Evolutionary conservation across 2,113 vertebrate genomes (phyloP).

Genomic region (Setophaga petechia): DNA sequence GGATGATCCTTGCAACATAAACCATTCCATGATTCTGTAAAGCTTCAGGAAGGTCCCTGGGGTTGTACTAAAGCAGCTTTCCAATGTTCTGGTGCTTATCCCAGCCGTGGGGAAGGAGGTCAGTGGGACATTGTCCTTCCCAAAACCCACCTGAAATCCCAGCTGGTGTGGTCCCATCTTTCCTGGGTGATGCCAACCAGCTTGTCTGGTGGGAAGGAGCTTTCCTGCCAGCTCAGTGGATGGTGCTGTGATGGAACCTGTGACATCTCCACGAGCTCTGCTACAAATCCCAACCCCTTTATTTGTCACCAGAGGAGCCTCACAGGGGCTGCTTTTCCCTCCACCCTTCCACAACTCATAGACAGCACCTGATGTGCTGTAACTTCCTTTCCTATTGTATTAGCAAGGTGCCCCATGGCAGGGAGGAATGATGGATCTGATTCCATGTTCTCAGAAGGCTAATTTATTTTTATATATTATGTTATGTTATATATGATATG

Average conservation of each 20-base stretch:
- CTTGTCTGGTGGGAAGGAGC: not conserved
- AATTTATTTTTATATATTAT: too few species aligned
- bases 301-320: not conserved
- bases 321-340: not conserved
- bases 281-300: not conserved
- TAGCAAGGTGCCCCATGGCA: too few species aligned
- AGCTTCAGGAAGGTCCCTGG: not conserved
- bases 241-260: not conserved
- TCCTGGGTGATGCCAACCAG: not conserved
- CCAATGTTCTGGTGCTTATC: rapidly evolving
- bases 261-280: rapidly evolving
- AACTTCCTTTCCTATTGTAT: too few species aligned
- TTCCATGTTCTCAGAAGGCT: too few species aligned
- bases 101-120: not conserved
- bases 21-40: not conserved
- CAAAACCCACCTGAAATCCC: not conserved
- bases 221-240: not conserved
- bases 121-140: rapidly evolving
- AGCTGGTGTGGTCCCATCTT: rapidly evolving
- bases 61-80: not conserved
- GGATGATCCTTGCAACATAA: not conserved
- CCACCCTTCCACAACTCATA: rapidly evolving
- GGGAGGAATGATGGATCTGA: too few species aligned
- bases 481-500: too few species aligned
- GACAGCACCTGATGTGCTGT: not conserved